Base-by-base conservation (phyloP, 1,140 invertebrate genomes). In the Belonocnema kinseyi region DNA sequence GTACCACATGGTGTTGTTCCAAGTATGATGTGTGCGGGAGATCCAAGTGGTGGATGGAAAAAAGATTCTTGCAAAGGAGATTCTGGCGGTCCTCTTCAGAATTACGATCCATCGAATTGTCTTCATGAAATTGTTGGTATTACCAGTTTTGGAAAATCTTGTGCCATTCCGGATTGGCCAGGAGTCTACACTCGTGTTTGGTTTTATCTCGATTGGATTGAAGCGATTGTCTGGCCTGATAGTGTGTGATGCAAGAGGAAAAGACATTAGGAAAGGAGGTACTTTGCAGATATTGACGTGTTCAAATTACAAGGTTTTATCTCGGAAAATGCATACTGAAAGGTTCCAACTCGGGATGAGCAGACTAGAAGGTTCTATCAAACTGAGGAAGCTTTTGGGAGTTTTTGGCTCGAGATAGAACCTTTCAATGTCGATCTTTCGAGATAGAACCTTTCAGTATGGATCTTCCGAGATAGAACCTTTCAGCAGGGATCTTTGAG, bases 1-100 rank as follows among this genome's bases (percentile, higher is more conserved):
- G 54, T 82, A 17, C 89, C 90, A 0, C 79, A 86, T n/a, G 94
- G 94, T 0, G 93, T 94, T 66, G 81, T 82, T 3, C 83, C 90
- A 5, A 90, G 89, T 0, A 95, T 96, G 91, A 83, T 96, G 73
- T 96, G 95, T 85, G 96, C 95, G 0, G 95, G 95, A 1, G 92
- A 93, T 75, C 85, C 93, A 11, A 86, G 92, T 17, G 94, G 94
- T 0, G 94, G 94, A 8, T 81, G 83, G 83, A 74, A 53, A 14
- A 77, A 56, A 14, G 83, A 84, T 51, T 79, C 83, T 12, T 85
- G 82, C 26, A 79, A 92, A 87, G 92, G 92, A 40, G 92, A 93
- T 85, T 92, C 92, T 14, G 94, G 94, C 13, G 94, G 93, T 7
- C 93, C 94, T 3, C 75, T 94, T 0, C 92, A 91, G 77, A 80